Percentiles rank a stretch among this genome's conserved stretches.
phyloP scores from a whole-genome alignment of 2,113 vertebrate species.

The Psophia crepitans region DNA sequence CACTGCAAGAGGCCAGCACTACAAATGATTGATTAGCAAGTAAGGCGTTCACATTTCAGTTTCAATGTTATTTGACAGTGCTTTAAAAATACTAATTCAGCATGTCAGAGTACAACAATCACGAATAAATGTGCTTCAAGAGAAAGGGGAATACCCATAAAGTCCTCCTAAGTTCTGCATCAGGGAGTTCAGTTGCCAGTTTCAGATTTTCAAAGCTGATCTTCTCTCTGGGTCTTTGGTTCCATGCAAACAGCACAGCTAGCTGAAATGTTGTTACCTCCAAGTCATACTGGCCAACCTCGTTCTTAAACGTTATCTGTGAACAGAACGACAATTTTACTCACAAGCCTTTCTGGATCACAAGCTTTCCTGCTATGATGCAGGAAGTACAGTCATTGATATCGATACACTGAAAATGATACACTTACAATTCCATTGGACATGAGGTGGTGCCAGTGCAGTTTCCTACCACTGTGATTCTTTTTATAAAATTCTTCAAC shows the following conservation, averaged over 20 bases:
- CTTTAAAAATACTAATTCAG: constrained; percentile 26
- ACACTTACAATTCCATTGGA: constrained; percentile 97
- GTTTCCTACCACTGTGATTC: constrained; percentile 97
- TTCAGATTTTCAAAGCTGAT: constrained; percentile 99
- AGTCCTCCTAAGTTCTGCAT: constrained; percentile 95
- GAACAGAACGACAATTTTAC: not conserved
- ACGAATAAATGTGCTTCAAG: constrained; percentile 32
- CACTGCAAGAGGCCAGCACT: not conserved
- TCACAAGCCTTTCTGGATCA: not conserved
- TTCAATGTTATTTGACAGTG: not conserved
- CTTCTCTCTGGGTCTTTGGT: constrained; percentile 97
- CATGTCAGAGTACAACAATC: not conserved
- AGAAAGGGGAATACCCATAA: constrained; percentile 88
- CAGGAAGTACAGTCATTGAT: not conserved
- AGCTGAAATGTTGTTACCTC: constrained; percentile 98
- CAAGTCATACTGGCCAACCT: constrained; percentile 97
- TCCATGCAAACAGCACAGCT: constrained; percentile 97
- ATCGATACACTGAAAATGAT: not conserved
- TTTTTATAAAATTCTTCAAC: constrained; percentile 99
- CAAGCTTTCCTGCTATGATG: not conserved
- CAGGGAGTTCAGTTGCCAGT: constrained; percentile 94
- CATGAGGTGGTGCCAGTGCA: constrained; percentile 99
- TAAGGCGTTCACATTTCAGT: not conserved
- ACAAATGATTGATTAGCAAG: not conserved
- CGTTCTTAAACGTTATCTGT: constrained; percentile 98